phyloP scores from a whole-genome alignment of 2,888 invertebrate genomes.

The Erpobdella octoculata region DNA sequence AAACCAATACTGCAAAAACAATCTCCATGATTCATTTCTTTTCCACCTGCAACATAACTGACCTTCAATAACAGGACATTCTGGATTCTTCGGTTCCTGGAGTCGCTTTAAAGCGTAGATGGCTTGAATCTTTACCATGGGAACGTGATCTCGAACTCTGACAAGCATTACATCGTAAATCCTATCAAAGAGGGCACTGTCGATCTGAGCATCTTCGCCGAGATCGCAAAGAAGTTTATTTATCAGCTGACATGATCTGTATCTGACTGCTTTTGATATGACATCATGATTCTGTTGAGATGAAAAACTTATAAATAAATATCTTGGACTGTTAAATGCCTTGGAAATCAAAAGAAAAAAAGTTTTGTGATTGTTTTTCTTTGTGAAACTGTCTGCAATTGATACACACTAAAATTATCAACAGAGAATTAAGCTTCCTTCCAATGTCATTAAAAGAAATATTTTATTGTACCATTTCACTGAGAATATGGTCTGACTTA shows the following conservation, averaged over 20 bases:
- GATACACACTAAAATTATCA: too few relatives aligned
- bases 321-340: not conserved
- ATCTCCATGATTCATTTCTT: not conserved
- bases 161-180: constrained; percentile 65
- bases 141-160: constrained; percentile 64
- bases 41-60: too few relatives aligned
- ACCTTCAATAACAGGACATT: constrained; percentile 67
- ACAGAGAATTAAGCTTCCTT: too few relatives aligned
- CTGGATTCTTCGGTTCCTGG: constrained; percentile 68
- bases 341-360: not conserved
- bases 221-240: constrained; percentile 67
- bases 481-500: too few relatives aligned
- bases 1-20: too few relatives aligned
- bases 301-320: not conserved
- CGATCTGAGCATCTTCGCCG: constrained; percentile 68
- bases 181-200: constrained; percentile 67
- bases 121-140: constrained; percentile 71
- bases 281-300: constrained; percentile 52
- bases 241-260: constrained; percentile 69
- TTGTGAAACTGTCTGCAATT: too few relatives aligned
- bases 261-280: constrained; percentile 59
- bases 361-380: too few relatives aligned
- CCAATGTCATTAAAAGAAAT: too few relatives aligned
- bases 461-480: too few relatives aligned
- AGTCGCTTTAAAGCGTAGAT: constrained; percentile 69